Evolutionary conservation across 2,888 invertebrate species (phyloP), one percentile per base, ranked within the genome.

Genomic region (Amorpha juglandis): DNA sequence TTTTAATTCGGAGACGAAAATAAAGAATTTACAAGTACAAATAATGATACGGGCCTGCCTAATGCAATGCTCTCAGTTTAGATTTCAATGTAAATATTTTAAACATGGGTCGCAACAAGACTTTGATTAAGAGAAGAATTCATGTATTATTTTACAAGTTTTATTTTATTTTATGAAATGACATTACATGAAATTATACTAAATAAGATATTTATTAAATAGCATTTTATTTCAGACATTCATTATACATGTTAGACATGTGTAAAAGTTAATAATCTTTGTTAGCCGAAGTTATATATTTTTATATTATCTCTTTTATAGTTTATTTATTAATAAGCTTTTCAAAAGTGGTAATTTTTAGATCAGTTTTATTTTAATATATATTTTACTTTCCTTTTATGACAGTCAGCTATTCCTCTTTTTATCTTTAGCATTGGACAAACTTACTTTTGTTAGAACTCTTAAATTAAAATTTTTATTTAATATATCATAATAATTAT

Each of bases 21-120:
- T 71, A 78, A 80, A 82, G 78, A 83, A 77, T 83, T 80, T 74
- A 76, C 79, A 87, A 88, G 88, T 88, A 88, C 55, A 58, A 58
- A 58, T 38, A 58, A 11, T 58, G 12, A 9, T 35, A 16, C 55
- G 38, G 19, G 55, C 38, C 38, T 38, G 38, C 6, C 16, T 38
- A 38, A 16, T 55, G 55, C 6, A 55, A 38, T 8, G 55, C 16
- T 55, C 16, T 55, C 16, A 58, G 35, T 33, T 33, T n/a, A 33
- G 8, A 35, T 16, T 38, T 16, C 16, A 38, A 16, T 58, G 8
- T 35, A 58, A 45, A 6, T 8, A 33, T 53, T n/a, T 38, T 38
- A 33, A 38, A 35, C 55, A 33, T n/a, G 38, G 35, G 11, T 38
- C 38, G n/a, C 27, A 53, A 33, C 53, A 16, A 11, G 2, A 16